These are phyloP conservation scores for Pediacus dermestoides DNA, from an alignment of 2,888 invertebrate species.

Conservation along the genomic window DNA sequence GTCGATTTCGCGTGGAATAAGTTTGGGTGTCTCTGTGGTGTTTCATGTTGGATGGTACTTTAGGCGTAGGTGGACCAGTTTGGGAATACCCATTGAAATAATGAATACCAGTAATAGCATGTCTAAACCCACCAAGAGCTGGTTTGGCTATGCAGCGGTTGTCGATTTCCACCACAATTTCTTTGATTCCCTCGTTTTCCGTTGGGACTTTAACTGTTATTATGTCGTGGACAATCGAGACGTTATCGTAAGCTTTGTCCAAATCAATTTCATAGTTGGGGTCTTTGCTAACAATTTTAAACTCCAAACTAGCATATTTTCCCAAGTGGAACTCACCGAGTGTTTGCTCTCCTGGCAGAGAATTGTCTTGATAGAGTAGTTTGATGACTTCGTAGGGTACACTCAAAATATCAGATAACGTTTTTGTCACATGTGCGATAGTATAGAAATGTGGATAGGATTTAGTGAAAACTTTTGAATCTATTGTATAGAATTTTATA, in stretches of 20 bases:
- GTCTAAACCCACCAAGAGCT: constrained; percentile 75
- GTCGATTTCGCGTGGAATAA: constrained; percentile 51
- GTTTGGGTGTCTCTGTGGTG: constrained; percentile 67
- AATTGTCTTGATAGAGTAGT: constrained; percentile 51
- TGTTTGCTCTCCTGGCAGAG: constrained; percentile 34
- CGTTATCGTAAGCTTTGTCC: constrained; percentile 39
- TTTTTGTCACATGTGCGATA: constrained; percentile 59
- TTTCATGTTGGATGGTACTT: constrained; percentile 53
- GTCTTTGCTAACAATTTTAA: constrained; percentile 34
- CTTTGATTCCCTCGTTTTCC: constrained; percentile 48
- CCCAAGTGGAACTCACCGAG: constrained; percentile 34
- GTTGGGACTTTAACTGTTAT: constrained; percentile 54
- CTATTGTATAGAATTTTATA: constrained; percentile 40
- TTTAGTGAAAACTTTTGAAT: constrained; percentile 50
- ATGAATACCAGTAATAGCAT: constrained; percentile 64
- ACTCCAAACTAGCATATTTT: constrained; percentile 33
- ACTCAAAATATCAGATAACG: constrained; percentile 58
- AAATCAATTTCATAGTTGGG: constrained; percentile 35
- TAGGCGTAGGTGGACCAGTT: constrained; percentile 63
- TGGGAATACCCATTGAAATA: constrained; percentile 83
- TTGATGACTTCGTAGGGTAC: constrained; percentile 53
- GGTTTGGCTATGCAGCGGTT: constrained; percentile 65
- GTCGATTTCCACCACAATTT: constrained; percentile 58
- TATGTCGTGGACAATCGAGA: constrained; percentile 53
- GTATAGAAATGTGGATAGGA: constrained; percentile 54